Evolutionary conservation across 2,888 invertebrate species (phyloP), one percentile per base, ranked within the genome.

Genomic region (Drosophila birchii): DNA sequence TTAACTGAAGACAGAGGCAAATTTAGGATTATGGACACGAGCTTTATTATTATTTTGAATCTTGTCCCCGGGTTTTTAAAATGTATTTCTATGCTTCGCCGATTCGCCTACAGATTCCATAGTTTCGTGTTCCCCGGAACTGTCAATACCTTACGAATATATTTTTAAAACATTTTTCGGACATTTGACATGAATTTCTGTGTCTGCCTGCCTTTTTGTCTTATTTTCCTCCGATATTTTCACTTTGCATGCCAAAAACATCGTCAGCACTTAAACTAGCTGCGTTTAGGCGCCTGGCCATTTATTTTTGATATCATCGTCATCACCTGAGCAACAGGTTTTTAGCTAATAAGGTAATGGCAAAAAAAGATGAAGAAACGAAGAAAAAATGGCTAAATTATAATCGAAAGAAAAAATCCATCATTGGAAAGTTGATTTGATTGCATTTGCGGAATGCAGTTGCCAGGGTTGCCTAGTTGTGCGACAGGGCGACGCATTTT

Each of bases 401-500:
- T 71, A 73, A 58, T 57, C 43, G 64, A 58, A 78, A 79, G 67
- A 59, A 53, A 62, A 62, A 67, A 67, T 89, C 73, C 89, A 89
- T 90, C 89, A 90, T 89, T 90, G 89, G 89, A 89, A 88, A 90
- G 88, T 90, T 90, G 89, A 77, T 81, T 86, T 82, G 85, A 83
- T 90, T 89, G 87, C 75, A 81, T 78, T 78, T 80, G 77, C 68
- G 83, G 80, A 86, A 80, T 87, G 88, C 88, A 89, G 84, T 75
- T 39, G 55, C 23, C 82, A 81, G 85, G 74, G 86, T 78, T 78
- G 78, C 79, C 82, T 80, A 79, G 83, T 78, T 83, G 88, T 78
- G 75, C 83, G 83, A 66, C 88, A 88, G 83, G 86, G 88, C 88
- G 83, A 73, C 78, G 75, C 78, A 69, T 81, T 74, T 81, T 77